These are phyloP conservation scores for Drosophila picticornis DNA, from an alignment of 2,888 invertebrate genomes.

Conservation along the genomic window DNA sequence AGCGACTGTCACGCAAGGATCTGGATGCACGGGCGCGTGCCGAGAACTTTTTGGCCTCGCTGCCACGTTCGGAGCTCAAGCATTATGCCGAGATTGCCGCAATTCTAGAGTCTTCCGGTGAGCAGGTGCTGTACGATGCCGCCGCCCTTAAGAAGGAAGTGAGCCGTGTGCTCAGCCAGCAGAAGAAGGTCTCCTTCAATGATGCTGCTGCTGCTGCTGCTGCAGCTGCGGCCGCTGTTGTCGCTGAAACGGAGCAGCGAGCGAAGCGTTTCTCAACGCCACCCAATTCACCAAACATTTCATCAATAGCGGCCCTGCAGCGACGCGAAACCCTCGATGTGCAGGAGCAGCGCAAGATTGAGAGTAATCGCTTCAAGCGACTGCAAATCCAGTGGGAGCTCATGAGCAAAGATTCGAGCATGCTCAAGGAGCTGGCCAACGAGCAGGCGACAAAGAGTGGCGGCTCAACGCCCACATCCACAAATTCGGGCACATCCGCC, in stretches of 20 bases:
- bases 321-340: constrained; percentile 75
- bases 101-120: constrained; percentile 83
- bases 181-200: constrained; percentile 85
- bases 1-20: constrained; percentile 84
- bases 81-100: constrained; percentile 85
- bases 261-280: constrained; percentile 87
- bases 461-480: constrained; percentile 85
- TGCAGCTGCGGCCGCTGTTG: constrained; percentile 22
- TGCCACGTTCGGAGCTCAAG: constrained; percentile 85
- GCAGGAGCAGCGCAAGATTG: constrained; percentile 84
- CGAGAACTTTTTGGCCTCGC: constrained; percentile 84
- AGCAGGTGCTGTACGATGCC: constrained; percentile 83
- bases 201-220: constrained; percentile 53
- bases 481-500: constrained; percentile 62
- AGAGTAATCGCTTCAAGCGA: constrained; percentile 85
- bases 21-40: constrained; percentile 84
- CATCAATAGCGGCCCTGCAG: constrained; percentile 86
- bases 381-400: constrained; percentile 85
- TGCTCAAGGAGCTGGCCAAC: constrained; percentile 84
- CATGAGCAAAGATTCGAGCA: constrained; percentile 85
- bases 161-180: constrained; percentile 85
- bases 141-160: constrained; percentile 85
- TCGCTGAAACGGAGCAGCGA: constrained; percentile 32
- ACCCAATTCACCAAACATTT: constrained; percentile 91
- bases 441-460: constrained; percentile 85